Base-by-base conservation (phyloP, 2,113 vertebrate genomes). In the Dicentrarchus labrax region DNA sequence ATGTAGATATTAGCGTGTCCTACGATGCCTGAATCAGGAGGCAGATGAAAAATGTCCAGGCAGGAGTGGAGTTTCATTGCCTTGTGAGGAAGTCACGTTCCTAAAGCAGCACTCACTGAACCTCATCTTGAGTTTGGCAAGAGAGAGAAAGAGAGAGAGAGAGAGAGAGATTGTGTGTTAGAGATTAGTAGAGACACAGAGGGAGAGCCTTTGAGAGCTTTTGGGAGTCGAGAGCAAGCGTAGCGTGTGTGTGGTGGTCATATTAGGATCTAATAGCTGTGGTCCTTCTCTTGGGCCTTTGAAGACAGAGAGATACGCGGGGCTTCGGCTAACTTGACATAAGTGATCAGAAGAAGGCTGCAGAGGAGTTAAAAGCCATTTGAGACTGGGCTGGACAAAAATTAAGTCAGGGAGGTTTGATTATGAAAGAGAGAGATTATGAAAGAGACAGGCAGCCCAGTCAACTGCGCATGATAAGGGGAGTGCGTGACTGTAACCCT, bases 41-140 rank as follows among this genome's bases (percentile, higher is more conserved):
- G 80, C 72, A 70, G 78, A 90, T 83, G 84, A 89, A 84, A 82
- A 77, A 83, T 43, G 65, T 84, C 82, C 88, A 72, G 59, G 54
- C 80, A 24, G 36, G 15, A 80, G 72, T 2, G n/a, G 43, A 69
- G 82, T 53, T 82, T 66, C 75, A 85, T 76, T 76, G 75, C 84
- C 84, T 91, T 91, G 86, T 87, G 88, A 87, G 91, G 86, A 89
- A 89, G 85, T 89, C 72, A 56, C 36, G 78, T 76, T 86, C 83
- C 77, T 79, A 59, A 61, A 82, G 83, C 75, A 85, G 47, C 72
- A 68, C 70, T 73, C 76, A 15, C 82, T 74, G 41, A 69, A 41
- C 24, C n/a, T 82, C 75, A 60, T 68, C 56, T 59, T 60, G 19
- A 78, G 77, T 85, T 64, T 88, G 86, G 73, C n/a, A 60, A 59